These are phyloP conservation scores for Anguilla japonica DNA, from an alignment of 2,113 vertebrate species.

Conservation along the genomic window DNA sequence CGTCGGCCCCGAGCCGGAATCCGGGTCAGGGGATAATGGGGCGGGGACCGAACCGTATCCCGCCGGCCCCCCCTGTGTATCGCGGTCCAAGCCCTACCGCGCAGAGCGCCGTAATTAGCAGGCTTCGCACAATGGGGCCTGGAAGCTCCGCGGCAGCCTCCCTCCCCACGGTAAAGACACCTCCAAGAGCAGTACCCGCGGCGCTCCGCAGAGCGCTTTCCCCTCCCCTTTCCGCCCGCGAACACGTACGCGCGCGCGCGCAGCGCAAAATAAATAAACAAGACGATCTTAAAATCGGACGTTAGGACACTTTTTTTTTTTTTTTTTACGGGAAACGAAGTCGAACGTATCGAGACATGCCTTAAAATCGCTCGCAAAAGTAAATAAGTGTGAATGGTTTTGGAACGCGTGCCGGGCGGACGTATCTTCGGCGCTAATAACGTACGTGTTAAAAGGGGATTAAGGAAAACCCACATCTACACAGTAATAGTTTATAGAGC, in stretches of 20 bases:
- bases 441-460: conserved; percentile 42
- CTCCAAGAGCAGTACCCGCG: not conserved
- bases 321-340: not conserved
- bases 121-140: conserved; percentile 39
- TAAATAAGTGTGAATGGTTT: not conserved
- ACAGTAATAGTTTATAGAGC: conserved; percentile 30
- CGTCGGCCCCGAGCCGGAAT: conserved; percentile 29
- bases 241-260: not conserved
- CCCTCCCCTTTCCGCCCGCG: not conserved
- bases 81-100: conserved; percentile 16
- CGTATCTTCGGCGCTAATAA: conserved; percentile 39
- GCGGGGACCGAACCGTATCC: conserved; percentile 24
- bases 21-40: conserved; percentile 44
- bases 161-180: conserved; percentile 50
- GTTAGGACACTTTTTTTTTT: not conserved
- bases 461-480: conserved; percentile 35
- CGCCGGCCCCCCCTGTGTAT: conserved; percentile 16
- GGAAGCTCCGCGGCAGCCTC: conserved; percentile 10
- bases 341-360: not conserved
- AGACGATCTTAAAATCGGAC: not conserved
- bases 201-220: not conserved
- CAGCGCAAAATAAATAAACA: not conserved
- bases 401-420: conserved; percentile 26
- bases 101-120: conserved; percentile 35
- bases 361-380: conserved; percentile 2